phyloP scores from a whole-genome alignment of 1,140 invertebrate species.

The Metopolophium dirhodum region DNA sequence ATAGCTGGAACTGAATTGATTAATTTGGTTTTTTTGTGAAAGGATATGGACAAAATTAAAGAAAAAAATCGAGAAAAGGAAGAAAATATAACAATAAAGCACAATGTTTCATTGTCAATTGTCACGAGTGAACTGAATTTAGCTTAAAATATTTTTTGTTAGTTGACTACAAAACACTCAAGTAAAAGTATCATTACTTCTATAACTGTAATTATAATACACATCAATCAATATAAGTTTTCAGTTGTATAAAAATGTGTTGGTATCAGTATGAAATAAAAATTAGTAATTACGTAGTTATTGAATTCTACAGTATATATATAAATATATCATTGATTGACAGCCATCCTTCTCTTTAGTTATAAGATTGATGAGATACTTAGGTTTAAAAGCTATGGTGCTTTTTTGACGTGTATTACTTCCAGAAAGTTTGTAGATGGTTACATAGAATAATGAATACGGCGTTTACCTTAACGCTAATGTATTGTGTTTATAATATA shows the following conservation, averaged over 20 bases:
- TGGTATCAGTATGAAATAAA: background rate
- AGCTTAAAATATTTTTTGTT: background rate
- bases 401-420: background rate
- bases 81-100: background rate
- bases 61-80: background rate
- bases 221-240: conserved; percentile 17
- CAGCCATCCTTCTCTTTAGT: background rate
- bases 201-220: background rate
- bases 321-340: background rate
- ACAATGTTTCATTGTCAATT: background rate
- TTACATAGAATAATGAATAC: background rate
- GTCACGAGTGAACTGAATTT: background rate
- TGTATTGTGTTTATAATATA: background rate
- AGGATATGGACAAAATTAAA: background rate
- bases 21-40: background rate
- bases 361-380: conserved; percentile 22
- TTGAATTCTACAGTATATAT: background rate
- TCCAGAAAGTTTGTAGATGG: background rate
- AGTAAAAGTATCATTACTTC: background rate
- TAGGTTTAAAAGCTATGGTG: background rate
- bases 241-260: background rate
- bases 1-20: background rate
- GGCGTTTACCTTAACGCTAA: background rate
- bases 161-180: background rate
- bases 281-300: conserved; percentile 18